Evolutionary conservation across 1,140 invertebrate genomes (phyloP).

Genomic region (Leptinotarsa texana): DNA sequence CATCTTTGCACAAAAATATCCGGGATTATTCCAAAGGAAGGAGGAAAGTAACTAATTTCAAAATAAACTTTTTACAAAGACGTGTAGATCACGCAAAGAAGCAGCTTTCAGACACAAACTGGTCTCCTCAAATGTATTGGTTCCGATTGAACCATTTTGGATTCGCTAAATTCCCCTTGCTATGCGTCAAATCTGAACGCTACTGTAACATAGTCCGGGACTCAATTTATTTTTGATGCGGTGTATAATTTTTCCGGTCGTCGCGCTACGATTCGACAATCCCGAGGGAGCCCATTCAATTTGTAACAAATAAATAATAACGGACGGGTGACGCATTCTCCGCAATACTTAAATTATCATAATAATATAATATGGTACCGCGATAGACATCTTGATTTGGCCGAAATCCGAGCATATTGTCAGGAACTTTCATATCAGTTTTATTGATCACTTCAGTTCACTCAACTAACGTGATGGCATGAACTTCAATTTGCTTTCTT

Average conservation of each 20-base stretch:
- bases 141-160: too few species aligned
- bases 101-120: too few species aligned
- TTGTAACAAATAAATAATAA: constrained; percentile 49
- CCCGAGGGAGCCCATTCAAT: constrained; percentile 46
- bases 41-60: too few species aligned
- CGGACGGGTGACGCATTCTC: constrained; percentile 35
- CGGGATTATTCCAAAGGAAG: too few species aligned
- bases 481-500: neutral
- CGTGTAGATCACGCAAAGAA: too few species aligned
- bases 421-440: neutral
- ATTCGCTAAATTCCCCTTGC: too few species aligned
- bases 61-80: too few species aligned
- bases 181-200: neutral
- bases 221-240: constrained; percentile 51
- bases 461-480: neutral
- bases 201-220: constrained; percentile 13
- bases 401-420: constrained; percentile 10
- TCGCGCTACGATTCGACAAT: constrained; percentile 32
- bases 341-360: constrained; percentile 23
- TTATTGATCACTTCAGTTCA: neutral
- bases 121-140: too few species aligned
- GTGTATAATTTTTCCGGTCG: constrained; percentile 49
- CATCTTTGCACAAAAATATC: too few species aligned
- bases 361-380: constrained; percentile 10
- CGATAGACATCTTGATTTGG: neutral